These are phyloP conservation scores for Mesorhabditis belari DNA, from an alignment of 2,888 invertebrate genomes.

Conservation along the genomic window DNA sequence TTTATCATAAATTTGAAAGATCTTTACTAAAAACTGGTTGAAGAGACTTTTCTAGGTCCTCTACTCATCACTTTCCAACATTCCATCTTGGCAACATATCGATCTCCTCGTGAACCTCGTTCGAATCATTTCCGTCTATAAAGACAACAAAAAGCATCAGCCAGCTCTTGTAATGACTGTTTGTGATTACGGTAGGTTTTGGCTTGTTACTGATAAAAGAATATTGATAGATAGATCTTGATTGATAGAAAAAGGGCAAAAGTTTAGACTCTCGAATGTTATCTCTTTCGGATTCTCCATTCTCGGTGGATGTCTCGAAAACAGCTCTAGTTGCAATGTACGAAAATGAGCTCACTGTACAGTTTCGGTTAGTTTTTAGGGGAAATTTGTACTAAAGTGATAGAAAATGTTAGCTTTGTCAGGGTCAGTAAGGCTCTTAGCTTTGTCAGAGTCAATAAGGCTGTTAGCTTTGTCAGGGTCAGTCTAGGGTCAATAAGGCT, in stretches of 20 bases:
- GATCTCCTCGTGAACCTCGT: constrained; percentile 39
- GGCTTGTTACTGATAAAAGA: not conserved
- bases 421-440: no score
- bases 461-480: no score
- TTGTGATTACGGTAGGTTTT: constrained; percentile 38
- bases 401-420: not conserved
- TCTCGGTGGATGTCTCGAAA: constrained; percentile 33
- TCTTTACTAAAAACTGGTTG: not conserved
- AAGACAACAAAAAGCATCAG: constrained; percentile 17
- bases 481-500: no score
- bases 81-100: constrained; percentile 37
- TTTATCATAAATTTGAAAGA: not conserved
- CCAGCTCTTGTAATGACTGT: constrained; percentile 40
- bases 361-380: constrained; percentile 44
- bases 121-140: constrained; percentile 32
- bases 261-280: constrained; percentile 31
- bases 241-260: not conserved
- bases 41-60: constrained; percentile 29
- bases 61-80: constrained; percentile 42
- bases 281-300: constrained; percentile 45
- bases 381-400: not conserved
- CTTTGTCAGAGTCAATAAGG: no score
- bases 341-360: constrained; percentile 46
- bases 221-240: not conserved
- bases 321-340: constrained; percentile 48